phyloP scores from a whole-genome alignment of 2,888 invertebrate species.

The Spilarctia lutea region DNA sequence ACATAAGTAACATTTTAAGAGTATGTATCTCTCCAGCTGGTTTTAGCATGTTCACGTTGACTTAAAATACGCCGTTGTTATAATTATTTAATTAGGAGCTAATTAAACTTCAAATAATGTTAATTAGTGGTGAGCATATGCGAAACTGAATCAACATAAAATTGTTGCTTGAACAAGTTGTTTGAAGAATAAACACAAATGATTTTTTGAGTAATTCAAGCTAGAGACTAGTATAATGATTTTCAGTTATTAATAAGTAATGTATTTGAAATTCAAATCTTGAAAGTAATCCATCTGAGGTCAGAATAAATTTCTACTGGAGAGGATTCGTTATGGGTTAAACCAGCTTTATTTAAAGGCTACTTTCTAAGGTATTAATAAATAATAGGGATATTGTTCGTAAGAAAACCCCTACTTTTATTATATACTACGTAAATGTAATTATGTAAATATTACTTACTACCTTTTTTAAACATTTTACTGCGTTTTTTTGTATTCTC shows the following conservation, averaged over 20 bases:
- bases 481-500: neutral
- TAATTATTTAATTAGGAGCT: conserved; percentile 55
- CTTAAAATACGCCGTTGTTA: conserved; percentile 50
- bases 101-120: conserved; percentile 50
- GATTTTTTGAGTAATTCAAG: neutral
- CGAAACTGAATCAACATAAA: conserved; percentile 26
- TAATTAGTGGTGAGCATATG: conserved; percentile 39
- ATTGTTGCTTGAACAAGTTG: neutral
- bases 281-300: conserved; percentile 6
- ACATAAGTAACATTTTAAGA: conserved; percentile 12
- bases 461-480: no score
- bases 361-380: conserved; percentile 3
- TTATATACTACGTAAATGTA: neutral
- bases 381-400: neutral
- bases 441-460: neutral
- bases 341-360: neutral
- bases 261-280: conserved; percentile 5
- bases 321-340: neutral
- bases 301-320: conserved; percentile 11
- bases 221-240: neutral
- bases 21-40: neutral
- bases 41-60: conserved; percentile 41
- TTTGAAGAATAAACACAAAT: neutral
- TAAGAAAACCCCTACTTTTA: neutral
- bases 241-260: neutral